phyloP scores from a whole-genome alignment of 2,113 vertebrate species.

The Onychostruthus taczanowskii region DNA sequence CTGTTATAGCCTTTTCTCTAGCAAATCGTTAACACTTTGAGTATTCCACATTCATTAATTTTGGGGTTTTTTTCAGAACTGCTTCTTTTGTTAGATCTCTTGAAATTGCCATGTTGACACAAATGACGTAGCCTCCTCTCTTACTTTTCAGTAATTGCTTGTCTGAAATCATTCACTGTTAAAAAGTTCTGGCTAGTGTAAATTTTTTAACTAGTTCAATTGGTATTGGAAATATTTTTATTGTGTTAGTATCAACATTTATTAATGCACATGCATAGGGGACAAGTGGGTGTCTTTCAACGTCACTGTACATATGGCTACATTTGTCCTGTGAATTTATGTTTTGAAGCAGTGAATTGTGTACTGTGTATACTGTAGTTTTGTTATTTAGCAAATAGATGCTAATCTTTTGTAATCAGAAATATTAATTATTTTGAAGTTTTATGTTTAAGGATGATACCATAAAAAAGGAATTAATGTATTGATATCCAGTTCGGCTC shows the following conservation, averaged over 20 bases:
- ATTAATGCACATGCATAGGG: not conserved
- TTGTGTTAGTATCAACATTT: not conserved
- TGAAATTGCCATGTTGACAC: not conserved
- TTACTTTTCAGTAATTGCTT: not conserved
- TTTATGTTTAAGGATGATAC: not conserved
- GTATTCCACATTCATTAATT: not conserved
- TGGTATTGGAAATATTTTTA: not conserved
- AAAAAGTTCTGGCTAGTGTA: not conserved
- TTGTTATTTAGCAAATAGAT: not conserved
- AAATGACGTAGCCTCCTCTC: not conserved
- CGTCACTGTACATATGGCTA: not conserved
- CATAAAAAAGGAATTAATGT: not conserved
- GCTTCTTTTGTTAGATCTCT: not conserved
- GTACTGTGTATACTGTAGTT: not conserved
- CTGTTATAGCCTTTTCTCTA: not conserved
- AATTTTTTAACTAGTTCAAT: not conserved
- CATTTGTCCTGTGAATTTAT: not conserved
- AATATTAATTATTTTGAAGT: not conserved
- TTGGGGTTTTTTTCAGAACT: not conserved
- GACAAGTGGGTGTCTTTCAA: not conserved
- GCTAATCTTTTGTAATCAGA: not conserved
- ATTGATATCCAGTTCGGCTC: not conserved
- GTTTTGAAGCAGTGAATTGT: not conserved
- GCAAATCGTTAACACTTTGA: not conserved
- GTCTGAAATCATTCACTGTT: not conserved